phyloP scores from a whole-genome alignment of 2,888 invertebrate species.

The Auanema sp. region DNA sequence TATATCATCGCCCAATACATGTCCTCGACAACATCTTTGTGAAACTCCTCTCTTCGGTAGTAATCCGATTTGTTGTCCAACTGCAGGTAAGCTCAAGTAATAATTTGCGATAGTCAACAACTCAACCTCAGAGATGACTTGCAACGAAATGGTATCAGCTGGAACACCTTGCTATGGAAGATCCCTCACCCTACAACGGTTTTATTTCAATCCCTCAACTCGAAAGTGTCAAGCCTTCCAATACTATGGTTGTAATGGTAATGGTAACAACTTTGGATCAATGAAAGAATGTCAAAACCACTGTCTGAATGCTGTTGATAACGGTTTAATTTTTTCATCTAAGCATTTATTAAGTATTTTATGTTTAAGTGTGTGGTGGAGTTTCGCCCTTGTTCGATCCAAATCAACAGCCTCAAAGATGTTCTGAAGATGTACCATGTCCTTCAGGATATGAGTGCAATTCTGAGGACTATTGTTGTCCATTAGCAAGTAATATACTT shows the following conservation, averaged over 20 bases:
- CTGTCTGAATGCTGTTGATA: constrained; percentile 53
- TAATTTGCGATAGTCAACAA: not conserved
- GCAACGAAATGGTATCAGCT: constrained; percentile 56
- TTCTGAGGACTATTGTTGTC: constrained; percentile 53
- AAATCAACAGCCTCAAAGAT: constrained; percentile 55
- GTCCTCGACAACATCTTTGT: constrained; percentile 57
- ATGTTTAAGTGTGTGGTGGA: constrained; percentile 54
- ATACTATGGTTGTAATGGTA: constrained; percentile 60
- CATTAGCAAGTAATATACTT: constrained; percentile 25
- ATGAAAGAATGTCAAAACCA: constrained; percentile 52
- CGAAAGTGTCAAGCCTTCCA: constrained; percentile 62
- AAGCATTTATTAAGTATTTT: no score
- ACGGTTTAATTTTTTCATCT: no score
- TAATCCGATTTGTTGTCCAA: constrained; percentile 57
- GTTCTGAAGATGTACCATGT: constrained; percentile 52
- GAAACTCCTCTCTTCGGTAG: constrained; percentile 56
- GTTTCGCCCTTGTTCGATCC: constrained; percentile 56
- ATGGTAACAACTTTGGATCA: constrained; percentile 58
- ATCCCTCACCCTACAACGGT: constrained; percentile 56
- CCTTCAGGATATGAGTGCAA: constrained; percentile 59
- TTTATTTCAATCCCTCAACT: constrained; percentile 54
- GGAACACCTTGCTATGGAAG: constrained; percentile 61
- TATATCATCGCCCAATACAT: constrained; percentile 44
- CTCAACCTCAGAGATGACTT: constrained; percentile 41
- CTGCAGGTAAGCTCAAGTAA: constrained; percentile 29